These are phyloP conservation scores for Diplogasteroides magnus DNA, from an alignment of 1,140 invertebrate species.

Conservation along the genomic window DNA sequence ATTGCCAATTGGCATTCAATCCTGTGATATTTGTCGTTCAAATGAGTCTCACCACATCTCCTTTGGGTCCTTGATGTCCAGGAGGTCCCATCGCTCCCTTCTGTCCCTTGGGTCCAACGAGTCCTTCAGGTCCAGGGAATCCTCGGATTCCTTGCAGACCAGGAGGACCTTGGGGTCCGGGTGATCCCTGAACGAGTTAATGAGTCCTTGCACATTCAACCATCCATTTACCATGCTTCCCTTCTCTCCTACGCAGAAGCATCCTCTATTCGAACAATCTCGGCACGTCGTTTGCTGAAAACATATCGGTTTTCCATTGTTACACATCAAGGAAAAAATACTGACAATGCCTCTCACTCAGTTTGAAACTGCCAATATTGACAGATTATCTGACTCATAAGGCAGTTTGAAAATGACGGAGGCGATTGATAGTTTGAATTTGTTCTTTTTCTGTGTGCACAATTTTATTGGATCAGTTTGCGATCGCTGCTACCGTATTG, in stretches of 20 bases:
- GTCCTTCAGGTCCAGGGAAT: conserved; percentile 54
- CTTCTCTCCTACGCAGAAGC: conserved; percentile 55
- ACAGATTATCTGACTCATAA: no score
- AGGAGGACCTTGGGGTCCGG: conserved; percentile 52
- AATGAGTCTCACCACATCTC: conserved; percentile 40
- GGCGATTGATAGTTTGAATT: no score
- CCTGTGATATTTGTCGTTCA: no score
- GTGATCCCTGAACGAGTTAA: conserved; percentile 49
- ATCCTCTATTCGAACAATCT: conserved; percentile 52
- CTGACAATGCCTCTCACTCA: no score
- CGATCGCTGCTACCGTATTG: no score
- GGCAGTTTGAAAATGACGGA: no score
- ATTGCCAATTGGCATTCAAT: no score
- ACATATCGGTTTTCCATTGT: neutral
- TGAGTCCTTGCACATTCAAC: neutral
- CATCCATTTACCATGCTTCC: conserved; percentile 43
- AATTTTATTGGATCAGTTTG: no score
- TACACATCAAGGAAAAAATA: no score
- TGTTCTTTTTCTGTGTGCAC: no score
- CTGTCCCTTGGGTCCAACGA: conserved; percentile 47
- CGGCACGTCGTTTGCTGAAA: conserved; percentile 53
- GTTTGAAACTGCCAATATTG: no score
- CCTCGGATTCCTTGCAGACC: conserved; percentile 47
- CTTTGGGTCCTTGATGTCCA: conserved; percentile 42
- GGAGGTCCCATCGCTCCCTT: conserved; percentile 40